These are phyloP conservation scores for Anolis carolinensis DNA, from an alignment of 2,113 vertebrate species.

Conservation along the genomic window DNA sequence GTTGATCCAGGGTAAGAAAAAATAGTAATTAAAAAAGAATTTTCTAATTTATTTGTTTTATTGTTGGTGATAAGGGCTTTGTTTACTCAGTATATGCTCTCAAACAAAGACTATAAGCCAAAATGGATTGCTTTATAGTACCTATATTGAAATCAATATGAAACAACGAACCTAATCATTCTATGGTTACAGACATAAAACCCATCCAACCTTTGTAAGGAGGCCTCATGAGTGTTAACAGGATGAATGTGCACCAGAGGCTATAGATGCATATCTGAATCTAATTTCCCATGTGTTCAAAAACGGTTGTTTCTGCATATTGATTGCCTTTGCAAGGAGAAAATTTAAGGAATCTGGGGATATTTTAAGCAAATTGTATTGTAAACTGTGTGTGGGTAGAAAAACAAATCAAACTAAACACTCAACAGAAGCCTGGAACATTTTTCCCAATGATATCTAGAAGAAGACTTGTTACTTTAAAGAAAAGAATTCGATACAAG, in stretches of 20 bases:
- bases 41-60: background rate
- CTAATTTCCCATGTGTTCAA: background rate
- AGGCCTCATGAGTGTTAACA: background rate
- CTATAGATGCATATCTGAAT: too few species aligned
- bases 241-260: background rate
- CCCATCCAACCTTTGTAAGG: background rate
- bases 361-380: too few species aligned
- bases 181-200: background rate
- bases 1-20: background rate
- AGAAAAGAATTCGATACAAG: background rate
- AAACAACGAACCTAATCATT: background rate
- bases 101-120: background rate
- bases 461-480: background rate
- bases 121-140: background rate
- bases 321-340: background rate
- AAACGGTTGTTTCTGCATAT: background rate
- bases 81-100: background rate
- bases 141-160: too few species aligned
- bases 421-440: too few species aligned
- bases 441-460: too few species aligned
- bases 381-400: too few species aligned
- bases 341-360: background rate
- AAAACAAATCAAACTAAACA: too few species aligned
- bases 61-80: background rate
- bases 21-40: constrained; percentile 11